phyloP scores from a whole-genome alignment of 1,140 invertebrate genomes.

The Papilio polyxenes region DNA sequence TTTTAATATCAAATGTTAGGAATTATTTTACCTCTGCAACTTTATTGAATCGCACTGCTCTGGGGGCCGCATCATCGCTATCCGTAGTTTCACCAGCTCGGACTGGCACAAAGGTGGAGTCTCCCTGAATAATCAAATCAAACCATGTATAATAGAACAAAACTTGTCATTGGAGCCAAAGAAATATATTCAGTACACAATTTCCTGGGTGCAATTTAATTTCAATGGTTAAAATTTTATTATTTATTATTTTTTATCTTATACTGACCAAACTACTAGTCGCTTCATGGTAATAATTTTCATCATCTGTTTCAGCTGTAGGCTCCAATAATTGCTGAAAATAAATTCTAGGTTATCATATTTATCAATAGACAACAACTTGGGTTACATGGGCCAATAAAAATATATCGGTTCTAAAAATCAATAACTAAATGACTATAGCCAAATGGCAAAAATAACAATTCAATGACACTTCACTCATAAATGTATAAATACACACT shows the following conservation, averaged over 20 bases:
- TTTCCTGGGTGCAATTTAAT: too few relatives aligned
- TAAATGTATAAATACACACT: too few relatives aligned
- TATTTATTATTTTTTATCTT: background rate
- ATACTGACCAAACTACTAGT: slow-evolving; percentile 67
- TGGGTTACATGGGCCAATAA: too few relatives aligned
- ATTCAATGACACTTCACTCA: too few relatives aligned
- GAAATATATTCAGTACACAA: too few relatives aligned
- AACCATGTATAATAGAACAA: background rate
- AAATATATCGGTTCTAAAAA: too few relatives aligned
- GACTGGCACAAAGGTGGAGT: slow-evolving; percentile 75
- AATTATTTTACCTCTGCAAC: slow-evolving; percentile 67
- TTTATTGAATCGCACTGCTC: slow-evolving; percentile 75
- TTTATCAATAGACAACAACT: background rate
- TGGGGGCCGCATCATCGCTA: slow-evolving; percentile 73
- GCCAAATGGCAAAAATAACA: too few relatives aligned
- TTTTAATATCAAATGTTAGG: background rate
- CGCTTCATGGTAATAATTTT: slow-evolving; percentile 67
- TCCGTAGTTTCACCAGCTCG: slow-evolving; percentile 74
- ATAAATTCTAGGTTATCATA: slow-evolving; percentile 37
- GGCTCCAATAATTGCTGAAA: slow-evolving; percentile 73
- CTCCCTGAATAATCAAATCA: slow-evolving; percentile 59
- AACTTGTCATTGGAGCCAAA: background rate
- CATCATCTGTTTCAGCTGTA: slow-evolving; percentile 71
- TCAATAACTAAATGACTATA: too few relatives aligned
- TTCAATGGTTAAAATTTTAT: too few relatives aligned